Conservation (phyloP, 1,140 invertebrate species). For the Drosophila bocqueti region DNA sequence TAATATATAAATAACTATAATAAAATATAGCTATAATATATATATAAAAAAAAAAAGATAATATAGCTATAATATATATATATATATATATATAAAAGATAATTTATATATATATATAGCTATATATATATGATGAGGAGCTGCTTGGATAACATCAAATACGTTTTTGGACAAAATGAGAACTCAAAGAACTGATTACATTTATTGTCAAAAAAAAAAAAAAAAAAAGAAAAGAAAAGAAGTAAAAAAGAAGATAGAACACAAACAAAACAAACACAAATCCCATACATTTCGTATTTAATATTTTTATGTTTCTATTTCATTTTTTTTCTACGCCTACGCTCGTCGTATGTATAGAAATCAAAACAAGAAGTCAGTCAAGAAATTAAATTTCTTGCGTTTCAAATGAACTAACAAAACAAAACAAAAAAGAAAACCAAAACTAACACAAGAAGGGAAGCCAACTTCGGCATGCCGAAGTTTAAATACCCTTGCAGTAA, state of each 20-base stretch:
- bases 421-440: conserved; percentile 17
- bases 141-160: conserved; percentile 36
- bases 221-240: conserved; percentile 15
- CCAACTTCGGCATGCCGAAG: too few species aligned
- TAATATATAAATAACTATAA: conserved; percentile 5
- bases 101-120: neutral
- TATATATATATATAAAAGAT: neutral
- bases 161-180: conserved; percentile 48
- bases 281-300: conserved; percentile 7
- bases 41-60: too few species aligned
- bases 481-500: too few species aligned
- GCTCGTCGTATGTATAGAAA: conserved; percentile 25
- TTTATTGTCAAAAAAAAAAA: too few species aligned
- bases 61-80: too few species aligned
- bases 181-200: conserved; percentile 82
- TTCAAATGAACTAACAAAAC: conserved; percentile 39
- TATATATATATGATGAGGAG: conserved; percentile 16
- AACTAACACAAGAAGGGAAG: conserved; percentile 1
- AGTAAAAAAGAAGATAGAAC: neutral
- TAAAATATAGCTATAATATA: neutral
- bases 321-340: conserved; percentile 28
- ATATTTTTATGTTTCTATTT: conserved; percentile 10
- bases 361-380: conserved; percentile 56
- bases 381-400: conserved; percentile 77
- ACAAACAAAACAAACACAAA: conserved; percentile 14